phyloP scores from a whole-genome alignment of 2,888 invertebrate species.

The Leucophora obtusa region DNA sequence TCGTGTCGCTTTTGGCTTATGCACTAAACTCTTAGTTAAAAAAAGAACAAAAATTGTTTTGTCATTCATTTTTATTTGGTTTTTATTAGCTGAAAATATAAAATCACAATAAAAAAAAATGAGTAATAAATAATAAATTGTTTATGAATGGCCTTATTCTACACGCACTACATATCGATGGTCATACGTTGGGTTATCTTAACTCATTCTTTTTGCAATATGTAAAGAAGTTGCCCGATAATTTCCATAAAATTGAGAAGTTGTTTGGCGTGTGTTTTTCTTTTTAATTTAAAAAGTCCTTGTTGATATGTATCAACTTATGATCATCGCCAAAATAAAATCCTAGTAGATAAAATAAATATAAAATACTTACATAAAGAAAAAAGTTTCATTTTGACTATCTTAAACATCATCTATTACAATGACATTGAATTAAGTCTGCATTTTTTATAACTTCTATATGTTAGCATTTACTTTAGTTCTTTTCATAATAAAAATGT shows the following conservation, averaged over 20 bases:
- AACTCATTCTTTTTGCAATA: neutral
- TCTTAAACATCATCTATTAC: conserved; percentile 14
- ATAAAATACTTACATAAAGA: neutral
- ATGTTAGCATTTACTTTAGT: neutral
- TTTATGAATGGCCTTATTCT: conserved; percentile 6
- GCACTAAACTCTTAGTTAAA: neutral
- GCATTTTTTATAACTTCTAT: neutral
- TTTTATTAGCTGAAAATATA: neutral
- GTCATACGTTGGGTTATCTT: too few species aligned
- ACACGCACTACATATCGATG: neutral
- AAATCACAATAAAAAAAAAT: neutral
- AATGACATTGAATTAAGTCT: conserved; percentile 25
- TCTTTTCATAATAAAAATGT: neutral
- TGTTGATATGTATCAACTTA: too few species aligned
- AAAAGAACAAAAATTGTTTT: neutral
- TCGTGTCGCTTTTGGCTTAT: neutral
- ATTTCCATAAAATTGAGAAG: too few species aligned
- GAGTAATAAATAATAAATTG: conserved; percentile 31
- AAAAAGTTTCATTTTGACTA: neutral
- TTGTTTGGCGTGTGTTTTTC: too few species aligned
- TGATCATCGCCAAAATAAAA: neutral
- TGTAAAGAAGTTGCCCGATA: neutral
- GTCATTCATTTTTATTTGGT: neutral
- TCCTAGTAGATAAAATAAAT: conserved; percentile 10
- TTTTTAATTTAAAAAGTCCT: too few species aligned